These are phyloP conservation scores for Dendrophyllia cribrosa DNA, from an alignment of 64 coral and sea anemone genomes.

Conservation along the genomic window DNA sequence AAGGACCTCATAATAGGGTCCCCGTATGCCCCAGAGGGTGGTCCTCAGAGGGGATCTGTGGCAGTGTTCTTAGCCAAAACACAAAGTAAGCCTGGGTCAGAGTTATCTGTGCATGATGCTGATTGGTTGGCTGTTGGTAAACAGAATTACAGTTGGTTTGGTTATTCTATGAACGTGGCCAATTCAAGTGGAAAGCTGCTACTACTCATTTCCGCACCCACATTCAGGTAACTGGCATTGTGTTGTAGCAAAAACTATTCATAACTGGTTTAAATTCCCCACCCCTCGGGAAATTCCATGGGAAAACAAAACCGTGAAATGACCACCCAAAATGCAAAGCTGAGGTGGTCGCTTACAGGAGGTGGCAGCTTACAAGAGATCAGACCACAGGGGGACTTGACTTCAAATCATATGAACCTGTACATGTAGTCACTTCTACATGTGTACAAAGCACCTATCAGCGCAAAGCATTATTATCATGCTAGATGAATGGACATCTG, in stretches of 20 bases:
- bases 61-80: conserved; percentile 84
- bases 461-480: too few species aligned
- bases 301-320: too few species aligned
- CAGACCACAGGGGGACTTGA: too few species aligned
- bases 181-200: conserved; percentile 41
- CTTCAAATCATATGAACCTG: too few species aligned
- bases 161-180: conserved; percentile 64
- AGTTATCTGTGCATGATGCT: conserved; percentile 51
- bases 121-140: conserved; percentile 77
- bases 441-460: too few species aligned
- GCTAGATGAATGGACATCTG: too few species aligned
- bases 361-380: too few species aligned
- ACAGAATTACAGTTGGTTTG: conserved; percentile 99
- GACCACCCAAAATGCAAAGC: too few species aligned
- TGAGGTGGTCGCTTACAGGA: too few species aligned
- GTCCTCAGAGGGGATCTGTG: conserved; percentile 96
- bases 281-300: too few species aligned
- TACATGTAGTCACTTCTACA: too few species aligned
- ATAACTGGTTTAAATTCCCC: too few species aligned
- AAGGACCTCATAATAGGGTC: conserved; percentile 97
- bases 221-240: conserved; percentile 72
- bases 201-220: conserved; percentile 84
- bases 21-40: conserved; percentile 86
- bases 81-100: conserved; percentile 53
- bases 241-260: not conserved